These are phyloP conservation scores for Lampris incognitus DNA, from an alignment of 2,113 vertebrate genomes.

Conservation along the genomic window DNA sequence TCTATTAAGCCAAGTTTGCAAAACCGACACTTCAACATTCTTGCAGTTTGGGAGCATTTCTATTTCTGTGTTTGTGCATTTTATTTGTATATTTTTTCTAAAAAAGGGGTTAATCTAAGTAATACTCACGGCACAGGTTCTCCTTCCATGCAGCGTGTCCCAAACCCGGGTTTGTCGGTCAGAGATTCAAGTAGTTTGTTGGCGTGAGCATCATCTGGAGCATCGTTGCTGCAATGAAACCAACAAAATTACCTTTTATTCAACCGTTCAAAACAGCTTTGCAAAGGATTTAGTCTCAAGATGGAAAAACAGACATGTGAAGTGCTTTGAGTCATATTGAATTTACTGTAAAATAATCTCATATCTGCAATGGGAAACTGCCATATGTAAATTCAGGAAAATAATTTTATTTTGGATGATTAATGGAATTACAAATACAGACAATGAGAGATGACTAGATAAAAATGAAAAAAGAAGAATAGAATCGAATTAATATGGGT, in stretches of 20 bases:
- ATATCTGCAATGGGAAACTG: no score
- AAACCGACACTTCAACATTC: no score
- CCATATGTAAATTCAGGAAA: no score
- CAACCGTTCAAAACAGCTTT: background rate
- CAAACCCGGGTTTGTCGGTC: conserved; percentile 88
- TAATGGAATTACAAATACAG: no score
- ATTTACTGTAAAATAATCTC: background rate
- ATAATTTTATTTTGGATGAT: no score
- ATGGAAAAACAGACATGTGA: no score
- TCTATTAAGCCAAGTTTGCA: no score
- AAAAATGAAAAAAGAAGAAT: background rate
- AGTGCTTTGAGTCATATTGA: no score
- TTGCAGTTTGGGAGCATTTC: no score
- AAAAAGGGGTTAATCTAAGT: background rate
- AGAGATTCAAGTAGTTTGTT: conserved; percentile 87
- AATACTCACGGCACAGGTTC: conserved; percentile 87
- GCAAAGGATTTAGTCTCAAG: background rate
- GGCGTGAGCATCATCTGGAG: conserved; percentile 86
- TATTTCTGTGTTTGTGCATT: no score
- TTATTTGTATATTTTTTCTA: background rate
- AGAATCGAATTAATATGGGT: background rate
- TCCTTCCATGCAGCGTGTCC: conserved; percentile 89
- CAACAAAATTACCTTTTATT: conserved; percentile 11
- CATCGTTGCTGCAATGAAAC: conserved; percentile 87
- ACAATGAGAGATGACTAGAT: no score